Percentiles rank a stretch among this genome's conserved stretches.
Evolutionary conservation across 2,113 vertebrate species (phyloP).

Genomic region (Pholis gunnellus): DNA sequence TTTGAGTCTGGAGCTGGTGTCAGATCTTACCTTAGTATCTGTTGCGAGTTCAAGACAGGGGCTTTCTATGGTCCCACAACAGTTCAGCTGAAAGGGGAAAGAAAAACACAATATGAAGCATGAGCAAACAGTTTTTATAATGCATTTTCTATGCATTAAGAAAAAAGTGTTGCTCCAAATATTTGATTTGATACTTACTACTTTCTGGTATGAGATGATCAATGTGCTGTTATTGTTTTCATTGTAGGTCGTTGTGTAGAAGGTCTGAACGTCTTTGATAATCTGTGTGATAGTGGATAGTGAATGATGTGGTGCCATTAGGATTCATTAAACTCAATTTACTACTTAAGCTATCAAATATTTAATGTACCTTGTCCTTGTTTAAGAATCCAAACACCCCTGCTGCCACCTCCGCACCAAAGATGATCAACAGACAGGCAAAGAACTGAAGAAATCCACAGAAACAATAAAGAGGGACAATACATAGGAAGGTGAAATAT

Average conservation of each 20-base stretch:
- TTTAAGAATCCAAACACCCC: slow-evolving; percentile 97
- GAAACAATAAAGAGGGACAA: background rate
- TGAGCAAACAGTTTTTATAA: background rate
- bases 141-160: background rate
- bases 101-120: background rate
- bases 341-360: background rate
- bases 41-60: slow-evolving; percentile 46
- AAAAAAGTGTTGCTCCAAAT: background rate
- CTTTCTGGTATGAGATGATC: slow-evolving; percentile 71
- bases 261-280: slow-evolving; percentile 89
- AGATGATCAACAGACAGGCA: slow-evolving; percentile 95
- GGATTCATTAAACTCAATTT: background rate
- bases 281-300: slow-evolving; percentile 82
- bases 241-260: slow-evolving; percentile 86
- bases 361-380: slow-evolving; percentile 87
- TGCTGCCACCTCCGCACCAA: slow-evolving; percentile 94
- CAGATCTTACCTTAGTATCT: slow-evolving; percentile 59
- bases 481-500: background rate
- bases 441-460: slow-evolving; percentile 88
- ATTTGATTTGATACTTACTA: slow-evolving; percentile 56
- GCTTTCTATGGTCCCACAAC: slow-evolving; percentile 69
- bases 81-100: slow-evolving; percentile 69
- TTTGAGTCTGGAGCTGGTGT: slow-evolving; percentile 3
- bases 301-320: background rate
- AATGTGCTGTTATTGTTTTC: slow-evolving; percentile 81